Evolutionary conservation across 2,797 vertebrate species (phyloP).

Genomic region (Tympanoctomys barrerae): DNA sequence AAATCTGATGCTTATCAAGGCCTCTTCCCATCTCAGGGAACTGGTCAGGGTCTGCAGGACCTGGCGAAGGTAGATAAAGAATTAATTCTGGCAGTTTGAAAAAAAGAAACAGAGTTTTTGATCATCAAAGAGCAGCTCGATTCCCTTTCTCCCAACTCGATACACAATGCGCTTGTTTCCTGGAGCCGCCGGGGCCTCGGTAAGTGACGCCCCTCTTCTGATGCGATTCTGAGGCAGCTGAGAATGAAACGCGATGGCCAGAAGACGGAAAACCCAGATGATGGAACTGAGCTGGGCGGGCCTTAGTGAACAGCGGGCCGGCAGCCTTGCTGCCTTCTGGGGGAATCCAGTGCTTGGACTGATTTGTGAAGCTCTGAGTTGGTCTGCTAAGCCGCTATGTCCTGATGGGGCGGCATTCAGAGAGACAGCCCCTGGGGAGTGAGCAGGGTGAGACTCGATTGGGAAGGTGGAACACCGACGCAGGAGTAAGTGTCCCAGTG

Average conservation of each 20-base stretch:
- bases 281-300: background rate
- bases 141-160: background rate
- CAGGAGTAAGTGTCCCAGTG: background rate
- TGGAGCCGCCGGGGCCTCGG: background rate
- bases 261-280: background rate
- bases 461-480: fast-evolving
- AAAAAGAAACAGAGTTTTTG: slow-evolving; percentile 35
- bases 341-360: background rate
- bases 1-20: slow-evolving; percentile 69
- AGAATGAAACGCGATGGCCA: background rate
- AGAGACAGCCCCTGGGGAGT: background rate
- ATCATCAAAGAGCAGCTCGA: slow-evolving; percentile 1
- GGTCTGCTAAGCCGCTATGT: background rate
- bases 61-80: slow-evolving; percentile 6
- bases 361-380: background rate
- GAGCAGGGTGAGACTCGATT: background rate
- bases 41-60: slow-evolving; percentile 44
- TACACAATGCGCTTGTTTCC: background rate
- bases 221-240: background rate
- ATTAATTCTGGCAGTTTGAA: slow-evolving; percentile 49
- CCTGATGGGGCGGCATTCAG: background rate
- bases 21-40: background rate
- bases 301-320: background rate
- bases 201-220: background rate
- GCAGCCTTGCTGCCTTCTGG: background rate